Evolutionary conservation across 2,797 vertebrate genomes (phyloP), one percentile per base, ranked within the genome.

Genomic region (Xiphorhynchus erythropygius): DNA sequence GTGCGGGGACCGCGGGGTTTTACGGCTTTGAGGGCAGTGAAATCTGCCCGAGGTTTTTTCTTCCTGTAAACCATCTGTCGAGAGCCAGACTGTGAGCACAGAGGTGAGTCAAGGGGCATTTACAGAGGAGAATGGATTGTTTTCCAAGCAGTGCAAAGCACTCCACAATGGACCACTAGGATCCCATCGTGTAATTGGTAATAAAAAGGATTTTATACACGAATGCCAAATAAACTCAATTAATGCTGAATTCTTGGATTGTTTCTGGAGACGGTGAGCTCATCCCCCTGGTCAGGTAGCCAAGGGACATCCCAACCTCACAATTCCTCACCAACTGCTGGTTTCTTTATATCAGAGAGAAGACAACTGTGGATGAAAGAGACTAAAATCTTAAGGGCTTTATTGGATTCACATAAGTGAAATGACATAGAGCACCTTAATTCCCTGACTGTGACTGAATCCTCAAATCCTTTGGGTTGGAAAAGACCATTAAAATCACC

Each of bases 121-220:
- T 60, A 1, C 35, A 13, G 9, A 68, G 78, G 56, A 35, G 75
- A 80, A 12, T 0, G 35, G 91, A 3, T 73, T 39, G 13, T 73
- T 90, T 94, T 82, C 84, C 84, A 77, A 75, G 89, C 75, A 6
- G 17, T 63, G 60, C 25, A 80, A 84, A 90, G 73, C 27, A 28
- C 32, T 85, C 7, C 37, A 5, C 79, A 92, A 25, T 8, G 64
- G 35, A 39, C 68, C 27, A 0, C 60, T 52, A 93, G 75, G 82
- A 75, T 77, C 82, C 73, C 74, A 1, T 53, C 5, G 3, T 68
- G 86, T 75, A 63, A 52, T 70, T 59, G 74, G 78, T 23, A 63
- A 55, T 65, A 50, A 33, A 84, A 62, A 56, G 77, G 79, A 60
- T 52, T 63, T 22, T 78, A 56, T 55, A 27, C 3, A 2, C 0